phyloP scores from a whole-genome alignment of 2,797 vertebrate genomes.

The Sibirionetta formosa region DNA sequence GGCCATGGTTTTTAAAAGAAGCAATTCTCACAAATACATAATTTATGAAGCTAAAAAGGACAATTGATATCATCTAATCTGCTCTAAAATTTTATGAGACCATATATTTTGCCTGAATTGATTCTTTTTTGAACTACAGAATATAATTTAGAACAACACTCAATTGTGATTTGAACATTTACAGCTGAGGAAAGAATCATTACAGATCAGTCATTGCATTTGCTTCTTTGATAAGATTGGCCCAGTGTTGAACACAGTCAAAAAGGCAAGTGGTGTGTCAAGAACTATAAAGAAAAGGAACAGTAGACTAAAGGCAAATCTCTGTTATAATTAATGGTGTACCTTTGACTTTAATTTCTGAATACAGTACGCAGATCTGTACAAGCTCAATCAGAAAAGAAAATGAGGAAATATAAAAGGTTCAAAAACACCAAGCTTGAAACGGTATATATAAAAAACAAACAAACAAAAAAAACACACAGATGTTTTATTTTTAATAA shows the following conservation, averaged over 20 bases:
- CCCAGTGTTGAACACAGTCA: background rate
- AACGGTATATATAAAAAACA: background rate
- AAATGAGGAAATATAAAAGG: background rate
- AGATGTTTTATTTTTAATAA: background rate
- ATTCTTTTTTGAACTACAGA: conserved; percentile 28
- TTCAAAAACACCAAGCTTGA: background rate
- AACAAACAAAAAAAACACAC: background rate
- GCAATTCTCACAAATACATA: conserved; percentile 43
- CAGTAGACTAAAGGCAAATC: background rate
- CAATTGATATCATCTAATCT: conserved; percentile 33
- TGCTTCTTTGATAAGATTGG: background rate
- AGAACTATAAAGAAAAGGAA: background rate
- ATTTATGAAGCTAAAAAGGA: conserved; percentile 60
- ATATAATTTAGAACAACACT: conserved; percentile 29
- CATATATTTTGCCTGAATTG: conserved; percentile 26
- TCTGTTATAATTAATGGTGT: background rate
- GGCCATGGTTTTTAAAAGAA: conserved; percentile 35
- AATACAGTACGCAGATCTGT: background rate
- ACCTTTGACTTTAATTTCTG: conserved; percentile 10
- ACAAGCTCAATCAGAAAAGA: background rate
- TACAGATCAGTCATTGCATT: background rate
- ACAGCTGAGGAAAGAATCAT: background rate
- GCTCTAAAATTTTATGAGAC: conserved; percentile 35
- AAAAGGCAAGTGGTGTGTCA: conserved; percentile 14
- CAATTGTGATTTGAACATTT: background rate